Conservation (phyloP, 2,113 vertebrate genomes). For the Fulica atra region DNA sequence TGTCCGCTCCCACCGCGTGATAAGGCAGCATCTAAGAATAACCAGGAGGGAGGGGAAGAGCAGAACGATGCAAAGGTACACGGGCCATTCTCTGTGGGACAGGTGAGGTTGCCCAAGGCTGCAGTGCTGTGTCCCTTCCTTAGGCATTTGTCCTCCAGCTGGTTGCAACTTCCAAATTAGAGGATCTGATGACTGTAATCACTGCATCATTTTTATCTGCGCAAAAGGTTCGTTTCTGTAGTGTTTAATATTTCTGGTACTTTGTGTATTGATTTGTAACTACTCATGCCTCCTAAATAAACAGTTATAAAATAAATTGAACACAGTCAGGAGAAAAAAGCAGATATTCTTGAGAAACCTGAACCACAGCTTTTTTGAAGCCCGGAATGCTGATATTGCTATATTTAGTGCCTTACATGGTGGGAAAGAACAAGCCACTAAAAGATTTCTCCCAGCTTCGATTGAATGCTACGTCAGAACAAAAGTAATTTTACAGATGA, state of each 20-base stretch:
- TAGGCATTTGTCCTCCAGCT: constrained; percentile 11
- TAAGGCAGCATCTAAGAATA: not conserved
- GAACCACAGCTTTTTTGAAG: constrained; percentile 52
- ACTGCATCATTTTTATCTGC: constrained; percentile 1
- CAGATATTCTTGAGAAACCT: constrained; percentile 50
- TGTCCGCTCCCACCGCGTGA: not conserved
- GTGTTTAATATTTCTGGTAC: constrained; percentile 45
- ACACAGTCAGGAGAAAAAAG: constrained; percentile 34
- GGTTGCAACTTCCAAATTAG: not conserved
- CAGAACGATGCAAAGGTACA: not conserved
- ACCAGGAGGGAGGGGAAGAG: not conserved
- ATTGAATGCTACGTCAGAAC: constrained; percentile 31
- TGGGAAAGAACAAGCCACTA: constrained; percentile 47
- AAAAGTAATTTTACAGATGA: constrained; percentile 22
- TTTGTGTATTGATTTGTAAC: constrained; percentile 56
- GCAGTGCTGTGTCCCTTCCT: not conserved
- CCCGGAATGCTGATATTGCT: constrained; percentile 2
- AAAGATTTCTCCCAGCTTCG: constrained; percentile 30
- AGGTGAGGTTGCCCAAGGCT: not conserved
- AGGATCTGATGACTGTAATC: constrained; percentile 34
- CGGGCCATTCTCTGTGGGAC: not conserved
- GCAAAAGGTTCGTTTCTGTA: not conserved
- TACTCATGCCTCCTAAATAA: constrained; percentile 49
- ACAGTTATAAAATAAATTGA: constrained; percentile 44
- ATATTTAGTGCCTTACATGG: constrained; percentile 40